Evolutionary conservation across 2,797 vertebrate species (phyloP), one percentile per base, ranked within the genome.

Genomic region (Falco peregrinus): DNA sequence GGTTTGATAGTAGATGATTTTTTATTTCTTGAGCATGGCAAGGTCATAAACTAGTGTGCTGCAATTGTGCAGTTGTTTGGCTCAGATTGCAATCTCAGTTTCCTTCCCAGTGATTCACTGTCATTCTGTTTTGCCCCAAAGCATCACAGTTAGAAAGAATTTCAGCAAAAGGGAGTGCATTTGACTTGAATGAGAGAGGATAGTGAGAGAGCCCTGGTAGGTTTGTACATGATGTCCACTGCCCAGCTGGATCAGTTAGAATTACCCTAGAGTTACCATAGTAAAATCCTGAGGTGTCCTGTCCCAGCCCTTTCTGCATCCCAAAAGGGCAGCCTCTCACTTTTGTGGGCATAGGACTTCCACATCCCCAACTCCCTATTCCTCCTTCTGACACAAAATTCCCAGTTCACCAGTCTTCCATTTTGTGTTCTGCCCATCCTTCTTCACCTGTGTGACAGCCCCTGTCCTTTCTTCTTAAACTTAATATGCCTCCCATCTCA

Each of bases 1-100:
- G 25, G 43, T 93, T 90, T 93, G 51, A 51, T 64, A 77, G 31
- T 39, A 87, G 21, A 10, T 91, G 19, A 69, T 86, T 63, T 85
- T 94, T 69, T 69, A 60, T 88, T 76, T 71, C 33, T 31, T 29
- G 45, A 64, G 16, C 39, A 37, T 7, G 28, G 84, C 90, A 93
- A 93, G 41, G 26, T 61, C 39, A 3, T 85, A 87, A 81, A 43
- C 9, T 28, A 37, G 22, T 7, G 16, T 69, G 48, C 73, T 89
- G 69, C 77, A 87, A 25, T 64, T 56, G 20, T 39, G 33, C 39
- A 43, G 39, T 7, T n/a, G 17, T 65, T 80, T 63, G 15, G 35
- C 67, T 95, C 19, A 22, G 41, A 15, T 3, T 77, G 60, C 63
- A 67, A 9, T 61, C 35, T 69, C 54, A 39, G 1, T 71, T 85